Evolutionary conservation across 2,797 vertebrate genomes (phyloP), one percentile per base, ranked within the genome.

Genomic region (Enoplosus armatus): DNA sequence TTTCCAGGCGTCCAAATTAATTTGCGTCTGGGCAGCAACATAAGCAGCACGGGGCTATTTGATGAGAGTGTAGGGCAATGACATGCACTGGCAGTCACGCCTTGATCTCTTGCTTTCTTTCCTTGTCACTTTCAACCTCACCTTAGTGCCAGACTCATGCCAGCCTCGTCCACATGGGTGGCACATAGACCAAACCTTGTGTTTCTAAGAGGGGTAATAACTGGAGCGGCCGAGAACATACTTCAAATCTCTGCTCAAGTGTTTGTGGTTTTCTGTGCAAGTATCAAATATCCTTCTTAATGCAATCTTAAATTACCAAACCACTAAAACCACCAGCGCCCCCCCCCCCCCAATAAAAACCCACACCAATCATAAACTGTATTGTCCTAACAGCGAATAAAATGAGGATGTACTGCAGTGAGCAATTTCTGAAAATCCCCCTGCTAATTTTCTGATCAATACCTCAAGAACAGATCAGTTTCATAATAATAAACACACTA

Each of bases 1-100:
- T 90, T 91, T 93, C 86, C 92, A 92, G 87, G 89, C 90, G 61
- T 94, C 93, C 91, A 94, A 94, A 95, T 94, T 94, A 94, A 94
- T 94, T 92, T 94, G 94, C 86, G 93, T 92, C 92, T 92, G 89
- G 91, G 91, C 90, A 92, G 86, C 88, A 87, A 85, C 85, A 87
- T 85, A 86, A 90, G 77, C 89, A 93, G 92, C 90, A 88, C 84
- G 87, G 85, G 89, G 87, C 89, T 89, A 88, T 92, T 92, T 93
- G 90, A 92, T 90, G 90, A 90, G 90, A 90, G 90, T 91, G 89
- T 86, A 92, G 91, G 91, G 88, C 91, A 86, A 92, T 93, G 93
- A 93, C 93, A 92, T 92, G 93, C 90, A 89, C 87, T 94, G 91
- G 90, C 93, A 93, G 90, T 87, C 90, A 82, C 76, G 91, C 90